These are phyloP conservation scores for Automeris io DNA, from an alignment of 2,888 invertebrate species.

Conservation along the genomic window DNA sequence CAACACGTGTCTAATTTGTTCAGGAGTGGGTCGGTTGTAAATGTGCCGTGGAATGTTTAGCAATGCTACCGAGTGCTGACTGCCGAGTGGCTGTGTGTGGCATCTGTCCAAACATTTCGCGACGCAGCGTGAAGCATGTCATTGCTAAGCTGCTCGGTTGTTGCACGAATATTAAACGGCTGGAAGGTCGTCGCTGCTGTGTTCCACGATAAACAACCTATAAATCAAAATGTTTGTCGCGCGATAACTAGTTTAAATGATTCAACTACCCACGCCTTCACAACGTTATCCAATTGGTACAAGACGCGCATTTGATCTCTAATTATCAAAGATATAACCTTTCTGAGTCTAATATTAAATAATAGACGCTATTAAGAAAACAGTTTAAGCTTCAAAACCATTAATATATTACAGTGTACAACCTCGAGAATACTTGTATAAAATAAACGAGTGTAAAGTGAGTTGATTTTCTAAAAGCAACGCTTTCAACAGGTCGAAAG, in stretches of 20 bases:
- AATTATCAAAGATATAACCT: background rate
- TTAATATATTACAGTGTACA: conserved; percentile 18
- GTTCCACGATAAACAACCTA: background rate
- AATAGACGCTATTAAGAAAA: background rate
- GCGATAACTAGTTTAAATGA: background rate
- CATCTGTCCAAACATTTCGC: conserved; percentile 50
- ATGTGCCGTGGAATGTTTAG: conserved; percentile 36
- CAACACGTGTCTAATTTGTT: conserved; percentile 55
- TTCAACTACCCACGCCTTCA: background rate
- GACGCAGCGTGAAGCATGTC: conserved; percentile 24
- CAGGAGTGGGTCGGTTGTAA: conserved; percentile 39
- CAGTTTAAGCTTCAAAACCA: background rate
- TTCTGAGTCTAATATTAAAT: too few relatives aligned
- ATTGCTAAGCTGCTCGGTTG: conserved; percentile 38
- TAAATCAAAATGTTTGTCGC: conserved; percentile 4
- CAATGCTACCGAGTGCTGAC: conserved; percentile 3
- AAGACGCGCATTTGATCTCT: background rate
- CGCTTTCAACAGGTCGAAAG: conserved; percentile 74
- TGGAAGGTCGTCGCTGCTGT: conserved; percentile 21
- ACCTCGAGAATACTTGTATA: conserved; percentile 33
- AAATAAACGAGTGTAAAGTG: conserved; percentile 49
- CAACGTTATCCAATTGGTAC: background rate
- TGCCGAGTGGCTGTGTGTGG: conserved; percentile 23
- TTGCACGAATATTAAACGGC: conserved; percentile 27
- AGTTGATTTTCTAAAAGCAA: conserved; percentile 56